Evolutionary conservation across 2,797 vertebrate genomes (phyloP).

Genomic region (Chiloscyllium punctatum): DNA sequence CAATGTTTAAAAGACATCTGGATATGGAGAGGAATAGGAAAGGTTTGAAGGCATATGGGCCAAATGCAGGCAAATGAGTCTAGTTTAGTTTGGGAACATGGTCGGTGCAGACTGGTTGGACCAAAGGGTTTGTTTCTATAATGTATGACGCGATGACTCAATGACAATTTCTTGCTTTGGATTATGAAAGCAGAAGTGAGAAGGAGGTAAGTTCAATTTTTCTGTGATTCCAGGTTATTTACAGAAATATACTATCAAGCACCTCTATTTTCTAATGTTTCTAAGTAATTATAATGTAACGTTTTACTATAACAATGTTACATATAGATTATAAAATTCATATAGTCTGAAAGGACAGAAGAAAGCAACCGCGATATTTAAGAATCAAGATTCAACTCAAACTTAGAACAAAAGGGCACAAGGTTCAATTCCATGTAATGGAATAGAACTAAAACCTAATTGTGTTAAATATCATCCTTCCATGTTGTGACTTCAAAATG

Average conservation of each 20-base stretch:
- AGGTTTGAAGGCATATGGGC: no score
- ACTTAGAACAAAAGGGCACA: background rate
- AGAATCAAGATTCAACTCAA: background rate
- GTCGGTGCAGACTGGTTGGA: no score
- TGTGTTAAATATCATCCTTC: background rate
- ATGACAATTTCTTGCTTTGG: no score
- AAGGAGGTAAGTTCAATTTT: background rate
- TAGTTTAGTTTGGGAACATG: no score
- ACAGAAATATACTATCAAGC: background rate
- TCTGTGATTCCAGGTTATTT: background rate
- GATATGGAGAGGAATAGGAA: no score
- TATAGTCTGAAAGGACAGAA: background rate
- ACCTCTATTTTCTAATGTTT: background rate
- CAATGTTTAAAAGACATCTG: no score
- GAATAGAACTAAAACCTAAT: background rate
- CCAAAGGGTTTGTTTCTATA: no score
- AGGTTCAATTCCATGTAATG: background rate
- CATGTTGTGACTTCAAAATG: background rate
- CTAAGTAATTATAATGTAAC: background rate
- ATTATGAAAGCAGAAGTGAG: background rate
- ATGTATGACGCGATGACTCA: background rate
- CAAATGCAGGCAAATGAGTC: no score
- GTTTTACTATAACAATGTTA: background rate
- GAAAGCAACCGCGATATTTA: background rate
- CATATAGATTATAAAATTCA: background rate